These are phyloP conservation scores for Gymnarchus niloticus DNA, from an alignment of 2,113 vertebrate genomes.

Conservation along the genomic window DNA sequence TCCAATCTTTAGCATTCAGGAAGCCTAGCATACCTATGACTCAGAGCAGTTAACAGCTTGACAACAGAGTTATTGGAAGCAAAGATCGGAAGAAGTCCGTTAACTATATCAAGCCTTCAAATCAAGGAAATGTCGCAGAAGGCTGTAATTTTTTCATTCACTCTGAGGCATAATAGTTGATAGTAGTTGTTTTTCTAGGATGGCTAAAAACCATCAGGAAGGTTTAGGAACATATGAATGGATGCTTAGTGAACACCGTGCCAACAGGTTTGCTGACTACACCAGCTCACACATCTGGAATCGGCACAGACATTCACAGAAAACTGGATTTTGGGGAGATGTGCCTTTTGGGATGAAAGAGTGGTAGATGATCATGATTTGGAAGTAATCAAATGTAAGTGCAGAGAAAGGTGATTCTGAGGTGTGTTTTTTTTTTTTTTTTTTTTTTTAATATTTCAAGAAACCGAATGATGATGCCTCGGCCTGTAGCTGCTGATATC, in stretches of 20 bases:
- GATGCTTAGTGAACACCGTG: background rate
- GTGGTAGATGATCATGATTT: background rate
- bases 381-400: background rate
- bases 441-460: background rate
- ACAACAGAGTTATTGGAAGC: background rate
- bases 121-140: background rate
- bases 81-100: background rate
- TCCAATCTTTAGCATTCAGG: background rate
- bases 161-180: slow-evolving; percentile 8
- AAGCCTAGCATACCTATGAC: background rate
- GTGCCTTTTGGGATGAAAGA: background rate
- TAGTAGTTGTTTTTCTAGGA: background rate
- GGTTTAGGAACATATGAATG: background rate
- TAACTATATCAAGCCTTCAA: background rate
- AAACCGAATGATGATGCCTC: background rate
- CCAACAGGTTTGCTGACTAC: background rate
- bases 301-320: background rate
- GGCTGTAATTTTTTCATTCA: background rate
- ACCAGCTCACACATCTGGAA: slow-evolving; percentile 14
- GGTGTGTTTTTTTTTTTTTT: no score
- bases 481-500: background rate
- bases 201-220: background rate
- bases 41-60: slow-evolving; percentile 2
- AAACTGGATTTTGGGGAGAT: background rate
- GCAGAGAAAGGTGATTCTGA: background rate